Evolutionary conservation across 2,888 invertebrate genomes (phyloP).

Genomic region (Calephelis perditalis): DNA sequence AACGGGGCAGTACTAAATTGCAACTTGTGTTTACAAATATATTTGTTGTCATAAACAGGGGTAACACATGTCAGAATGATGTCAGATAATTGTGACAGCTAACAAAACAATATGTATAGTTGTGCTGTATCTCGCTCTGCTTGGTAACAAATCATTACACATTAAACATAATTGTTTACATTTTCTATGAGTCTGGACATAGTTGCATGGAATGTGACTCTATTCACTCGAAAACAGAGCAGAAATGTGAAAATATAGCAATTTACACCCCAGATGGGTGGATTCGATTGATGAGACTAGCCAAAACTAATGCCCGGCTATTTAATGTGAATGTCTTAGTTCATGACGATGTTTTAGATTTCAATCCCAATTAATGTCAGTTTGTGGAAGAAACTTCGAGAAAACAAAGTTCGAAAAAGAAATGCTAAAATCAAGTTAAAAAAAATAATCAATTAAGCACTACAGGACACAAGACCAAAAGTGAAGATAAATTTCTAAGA

Average conservation of each 20-base stretch:
- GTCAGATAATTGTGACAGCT: constrained; percentile 11
- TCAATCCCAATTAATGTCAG: no score
- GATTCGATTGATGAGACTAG: constrained; percentile 1
- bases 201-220: neutral
- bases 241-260: constrained; percentile 13
- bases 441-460: no score
- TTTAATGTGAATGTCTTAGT: no score
- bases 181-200: constrained; percentile 5
- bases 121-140: neutral
- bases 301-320: no score
- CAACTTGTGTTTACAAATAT: neutral
- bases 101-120: constrained; percentile 6
- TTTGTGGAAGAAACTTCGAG: no score
- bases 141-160: constrained; percentile 1
- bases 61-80: constrained; percentile 10
- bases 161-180: neutral
- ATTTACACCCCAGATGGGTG: constrained; percentile 1
- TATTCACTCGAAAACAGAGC: constrained; percentile 1
- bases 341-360: no score
- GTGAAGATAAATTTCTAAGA: no score
- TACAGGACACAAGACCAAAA: no score
- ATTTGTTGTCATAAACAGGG: constrained; percentile 10
- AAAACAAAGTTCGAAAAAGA: no score
- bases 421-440: no score
- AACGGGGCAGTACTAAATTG: neutral